These are phyloP conservation scores for Dusona sp. DNA, from an alignment of 2,888 invertebrate genomes.

Conservation along the genomic window DNA sequence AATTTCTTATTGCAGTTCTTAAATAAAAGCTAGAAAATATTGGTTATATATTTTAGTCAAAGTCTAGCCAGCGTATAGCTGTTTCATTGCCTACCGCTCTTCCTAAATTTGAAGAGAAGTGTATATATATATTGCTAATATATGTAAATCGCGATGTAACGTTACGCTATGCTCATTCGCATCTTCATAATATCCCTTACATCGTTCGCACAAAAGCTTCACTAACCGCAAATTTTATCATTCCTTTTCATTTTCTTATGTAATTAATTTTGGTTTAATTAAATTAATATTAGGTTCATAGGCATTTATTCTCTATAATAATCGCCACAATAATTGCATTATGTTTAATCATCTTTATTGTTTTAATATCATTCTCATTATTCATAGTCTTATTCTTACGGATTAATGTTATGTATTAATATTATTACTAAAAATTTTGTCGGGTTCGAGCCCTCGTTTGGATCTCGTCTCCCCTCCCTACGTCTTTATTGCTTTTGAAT, in stretches of 20 bases:
- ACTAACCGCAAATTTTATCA: slow-evolving; percentile 51
- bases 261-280: slow-evolving; percentile 48
- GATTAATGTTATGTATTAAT: slow-evolving; percentile 62
- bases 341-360: slow-evolving; percentile 60
- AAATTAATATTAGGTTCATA: slow-evolving; percentile 55
- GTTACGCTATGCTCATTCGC: slow-evolving; percentile 16
- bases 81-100: slow-evolving; percentile 31
- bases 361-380: slow-evolving; percentile 7
- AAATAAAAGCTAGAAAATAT: slow-evolving; percentile 83
- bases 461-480: slow-evolving; percentile 78
- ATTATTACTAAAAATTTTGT: slow-evolving; percentile 69
- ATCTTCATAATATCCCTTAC: slow-evolving; percentile 46
- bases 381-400: slow-evolving; percentile 49
- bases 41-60: slow-evolving; percentile 75
- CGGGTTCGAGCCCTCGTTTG: slow-evolving; percentile 70
- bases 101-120: slow-evolving; percentile 54
- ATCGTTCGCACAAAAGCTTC: slow-evolving; percentile 56
- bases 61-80: slow-evolving; percentile 63
- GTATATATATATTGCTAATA: slow-evolving; percentile 11
- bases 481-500: slow-evolving; percentile 84
- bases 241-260: slow-evolving; percentile 36
- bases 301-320: slow-evolving; percentile 59
- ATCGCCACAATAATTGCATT: slow-evolving; percentile 72
- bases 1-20: slow-evolving; percentile 66
- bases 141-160: slow-evolving; percentile 48